These are phyloP conservation scores for Conopomorpha cramerella DNA, from an alignment of 1,140 invertebrate genomes.

Conservation along the genomic window DNA sequence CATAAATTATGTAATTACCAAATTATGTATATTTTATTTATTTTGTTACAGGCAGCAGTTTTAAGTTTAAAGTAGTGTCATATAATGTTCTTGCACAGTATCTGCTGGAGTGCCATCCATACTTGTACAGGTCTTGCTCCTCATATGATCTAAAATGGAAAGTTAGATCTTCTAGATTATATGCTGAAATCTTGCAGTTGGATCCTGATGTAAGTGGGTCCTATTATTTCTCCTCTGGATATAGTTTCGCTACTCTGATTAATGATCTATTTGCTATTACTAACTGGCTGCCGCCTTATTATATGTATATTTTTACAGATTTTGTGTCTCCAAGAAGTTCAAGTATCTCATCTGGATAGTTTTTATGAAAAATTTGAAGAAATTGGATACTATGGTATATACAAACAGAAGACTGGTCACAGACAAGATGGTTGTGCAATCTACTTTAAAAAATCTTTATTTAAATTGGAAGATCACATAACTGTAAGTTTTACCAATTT, in stretches of 20 bases:
- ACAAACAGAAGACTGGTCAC: constrained; percentile 74
- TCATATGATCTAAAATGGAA: constrained; percentile 70
- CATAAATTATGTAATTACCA: too few species aligned
- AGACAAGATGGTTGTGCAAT: constrained; percentile 84
- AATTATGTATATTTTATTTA: not conserved
- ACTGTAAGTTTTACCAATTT: too few species aligned
- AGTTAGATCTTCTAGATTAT: constrained; percentile 67
- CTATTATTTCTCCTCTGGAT: too few species aligned
- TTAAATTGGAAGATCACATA: constrained; percentile 65
- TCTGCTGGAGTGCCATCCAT: constrained; percentile 73
- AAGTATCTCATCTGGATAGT: constrained; percentile 71
- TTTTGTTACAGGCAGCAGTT: constrained; percentile 12
- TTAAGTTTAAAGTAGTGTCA: constrained; percentile 63
- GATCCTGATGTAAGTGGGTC: constrained; percentile 79
- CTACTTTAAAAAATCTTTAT: constrained; percentile 70
- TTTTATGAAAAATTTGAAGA: constrained; percentile 64
- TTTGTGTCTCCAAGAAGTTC: constrained; percentile 86
- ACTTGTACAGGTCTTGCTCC: constrained; percentile 73
- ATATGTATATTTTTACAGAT: constrained; percentile 61
- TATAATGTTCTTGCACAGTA: constrained; percentile 91
- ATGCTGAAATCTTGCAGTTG: constrained; percentile 71
- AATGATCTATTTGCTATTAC: too few species aligned
- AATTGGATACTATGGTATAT: constrained; percentile 67
- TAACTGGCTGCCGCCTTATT: too few species aligned
- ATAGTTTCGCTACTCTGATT: too few species aligned